phyloP scores from a whole-genome alignment of 2,888 invertebrate species.

The Anthophora plumipes region DNA sequence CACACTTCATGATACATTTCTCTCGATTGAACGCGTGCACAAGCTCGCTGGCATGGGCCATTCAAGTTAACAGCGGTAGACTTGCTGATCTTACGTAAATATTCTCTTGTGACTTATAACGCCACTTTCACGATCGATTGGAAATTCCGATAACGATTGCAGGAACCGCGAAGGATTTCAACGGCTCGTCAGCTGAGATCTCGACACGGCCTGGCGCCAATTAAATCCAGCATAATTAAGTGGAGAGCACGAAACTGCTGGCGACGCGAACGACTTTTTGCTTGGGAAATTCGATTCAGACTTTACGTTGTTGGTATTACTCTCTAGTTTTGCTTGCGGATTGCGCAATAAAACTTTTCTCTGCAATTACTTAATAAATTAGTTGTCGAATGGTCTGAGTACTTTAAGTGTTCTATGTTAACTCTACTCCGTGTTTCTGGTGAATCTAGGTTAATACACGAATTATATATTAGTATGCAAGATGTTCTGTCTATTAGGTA shows the following conservation, averaged over 20 bases:
- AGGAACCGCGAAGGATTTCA: not conserved
- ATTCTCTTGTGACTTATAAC: constrained; percentile 24
- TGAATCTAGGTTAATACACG: too few species aligned
- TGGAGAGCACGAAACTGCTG: not conserved
- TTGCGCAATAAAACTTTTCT: not conserved
- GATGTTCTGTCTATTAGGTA: too few species aligned
- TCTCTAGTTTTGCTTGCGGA: not conserved
- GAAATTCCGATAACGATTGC: constrained; percentile 17
- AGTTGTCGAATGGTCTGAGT: too few species aligned
- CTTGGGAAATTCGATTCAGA: not conserved
- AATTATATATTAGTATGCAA: too few species aligned
- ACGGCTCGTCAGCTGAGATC: constrained; percentile 3
- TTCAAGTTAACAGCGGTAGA: constrained; percentile 40
- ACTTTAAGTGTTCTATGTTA: too few species aligned
- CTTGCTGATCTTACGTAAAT: constrained; percentile 56
- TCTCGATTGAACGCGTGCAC: constrained; percentile 56
- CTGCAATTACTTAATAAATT: not conserved
- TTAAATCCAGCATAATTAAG: constrained; percentile 42
- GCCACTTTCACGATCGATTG: constrained; percentile 55
- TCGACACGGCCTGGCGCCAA: not conserved
- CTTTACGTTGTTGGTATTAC: too few species aligned
- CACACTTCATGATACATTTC: constrained; percentile 69
- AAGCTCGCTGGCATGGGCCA: not conserved
- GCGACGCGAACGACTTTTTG: not conserved
- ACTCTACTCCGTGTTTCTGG: too few species aligned